phyloP scores from a whole-genome alignment of 2,797 vertebrate genomes.

The Hapalemur alaotrensis region DNA sequence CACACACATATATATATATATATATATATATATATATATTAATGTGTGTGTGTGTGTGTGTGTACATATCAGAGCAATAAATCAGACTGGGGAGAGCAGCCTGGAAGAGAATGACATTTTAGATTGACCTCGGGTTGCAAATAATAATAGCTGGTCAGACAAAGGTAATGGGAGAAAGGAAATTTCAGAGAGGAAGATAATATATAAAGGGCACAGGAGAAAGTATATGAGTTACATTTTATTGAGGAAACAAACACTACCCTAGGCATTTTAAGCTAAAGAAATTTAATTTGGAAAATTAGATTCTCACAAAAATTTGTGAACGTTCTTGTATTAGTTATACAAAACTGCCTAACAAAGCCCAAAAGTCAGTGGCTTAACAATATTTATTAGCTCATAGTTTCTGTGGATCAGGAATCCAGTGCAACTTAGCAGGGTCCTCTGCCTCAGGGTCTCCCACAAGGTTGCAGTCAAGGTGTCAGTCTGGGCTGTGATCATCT shows the following conservation, averaged over 20 bases:
- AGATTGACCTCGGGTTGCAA: not conserved
- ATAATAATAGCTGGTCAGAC: not conserved
- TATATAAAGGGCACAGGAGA: not conserved
- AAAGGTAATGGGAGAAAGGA: not conserved
- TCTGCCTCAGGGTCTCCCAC: not conserved
- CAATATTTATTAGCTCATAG: not conserved
- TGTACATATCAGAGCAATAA: not conserved
- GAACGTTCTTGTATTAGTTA: not conserved
- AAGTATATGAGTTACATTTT: not conserved
- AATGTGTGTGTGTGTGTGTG: not conserved
- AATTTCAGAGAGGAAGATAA: not conserved
- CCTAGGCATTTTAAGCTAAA: not conserved
- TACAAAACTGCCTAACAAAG: not conserved
- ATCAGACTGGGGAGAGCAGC: not conserved
- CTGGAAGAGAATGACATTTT: not conserved
- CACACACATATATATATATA: no score
- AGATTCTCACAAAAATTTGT: not conserved
- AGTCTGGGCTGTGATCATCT: not conserved
- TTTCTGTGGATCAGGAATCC: not conserved
- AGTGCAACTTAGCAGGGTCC: not conserved
- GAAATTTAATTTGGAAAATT: constrained; percentile 12
- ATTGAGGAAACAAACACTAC: not conserved
- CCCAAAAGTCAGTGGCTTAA: not conserved
- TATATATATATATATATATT: no score
- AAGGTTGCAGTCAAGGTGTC: not conserved